Evolutionary conservation across 1,140 invertebrate genomes (phyloP), one percentile per base, ranked within the genome.

Genomic region (Chlorops oryzae): DNA sequence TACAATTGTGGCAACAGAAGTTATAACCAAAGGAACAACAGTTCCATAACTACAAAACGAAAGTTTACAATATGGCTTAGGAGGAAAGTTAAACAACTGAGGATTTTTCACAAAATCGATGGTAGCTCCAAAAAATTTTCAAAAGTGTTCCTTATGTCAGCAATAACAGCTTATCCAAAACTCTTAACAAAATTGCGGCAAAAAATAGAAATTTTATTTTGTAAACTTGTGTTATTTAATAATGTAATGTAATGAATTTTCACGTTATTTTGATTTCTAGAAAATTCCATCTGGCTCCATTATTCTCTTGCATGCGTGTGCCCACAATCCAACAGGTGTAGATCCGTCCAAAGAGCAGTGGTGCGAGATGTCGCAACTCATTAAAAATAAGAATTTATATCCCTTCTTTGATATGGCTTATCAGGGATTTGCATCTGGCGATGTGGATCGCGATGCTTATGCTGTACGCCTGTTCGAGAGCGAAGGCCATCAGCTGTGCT

Each of bases 371-470:
- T 81, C 82, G 0, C 47, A 73, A 63, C 62, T 87, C 1, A 81
- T 95, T n/a, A 92, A 93, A 64, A 78, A 84, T 39, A 82, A 74
- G 52, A 86, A 93, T 50, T 74, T 98, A 3, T 95, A 92, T 65
- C 92, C 93, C 10, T 98, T 91, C 77, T 96, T 99, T 73, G 96
- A 99, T 76, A 95, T 96, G 86, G 96, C 96, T 20, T 99, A 99
- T 77, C 96, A 98, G 80, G 95, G 95, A 13, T 96, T 96, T 78
- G 87, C 88, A 3, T 87, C 85, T 28, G 87, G 96, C 51, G 84
- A 92, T 75, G 82, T 90, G 27, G 83, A 86, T 54, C 84, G 78
- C 54, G 96, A 99, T 77, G 90, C 95, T 2, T 83, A 82, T 71
- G 89, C 93, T 34, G 82, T 98, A 0, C 78, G 95, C 50, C 75